phyloP scores from a whole-genome alignment of 2,888 invertebrate species.

The Dorcus parallelipipedus region DNA sequence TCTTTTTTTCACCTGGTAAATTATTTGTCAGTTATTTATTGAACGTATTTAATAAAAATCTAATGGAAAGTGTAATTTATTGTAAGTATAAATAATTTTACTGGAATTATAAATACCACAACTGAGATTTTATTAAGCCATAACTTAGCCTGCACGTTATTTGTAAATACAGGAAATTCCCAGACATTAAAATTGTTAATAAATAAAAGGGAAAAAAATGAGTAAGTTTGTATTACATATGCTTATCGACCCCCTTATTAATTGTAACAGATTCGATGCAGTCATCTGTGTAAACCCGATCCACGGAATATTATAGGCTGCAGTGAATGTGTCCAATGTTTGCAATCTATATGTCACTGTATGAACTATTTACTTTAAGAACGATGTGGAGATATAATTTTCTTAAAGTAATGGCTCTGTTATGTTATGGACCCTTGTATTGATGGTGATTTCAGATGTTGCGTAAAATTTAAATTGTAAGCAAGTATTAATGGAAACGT shows the following conservation, averaged over 20 bases:
- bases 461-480: conserved; percentile 4
- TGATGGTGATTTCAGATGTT: conserved; percentile 8
- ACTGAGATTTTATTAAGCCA: conserved; percentile 19
- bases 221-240: neutral
- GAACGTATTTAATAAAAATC: conserved; percentile 2
- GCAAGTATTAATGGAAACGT: conserved; percentile 22
- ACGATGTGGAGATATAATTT: no score
- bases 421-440: neutral
- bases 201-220: neutral
- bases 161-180: conserved; percentile 21
- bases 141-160: conserved; percentile 23
- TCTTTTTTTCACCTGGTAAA: conserved; percentile 14
- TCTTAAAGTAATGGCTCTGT: neutral
- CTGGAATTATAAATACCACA: conserved; percentile 16
- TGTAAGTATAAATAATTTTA: conserved; percentile 17
- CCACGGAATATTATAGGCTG: no score
- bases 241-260: neutral
- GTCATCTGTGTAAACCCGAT: no score
- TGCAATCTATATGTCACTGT: no score
- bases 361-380: no score
- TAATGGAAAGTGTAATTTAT: neutral
- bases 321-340: no score
- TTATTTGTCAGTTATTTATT: conserved; percentile 9
- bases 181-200: neutral
- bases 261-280: no score